Evolutionary conservation across 2,888 invertebrate species (phyloP).

Genomic region (Eurytoma adleriae): DNA sequence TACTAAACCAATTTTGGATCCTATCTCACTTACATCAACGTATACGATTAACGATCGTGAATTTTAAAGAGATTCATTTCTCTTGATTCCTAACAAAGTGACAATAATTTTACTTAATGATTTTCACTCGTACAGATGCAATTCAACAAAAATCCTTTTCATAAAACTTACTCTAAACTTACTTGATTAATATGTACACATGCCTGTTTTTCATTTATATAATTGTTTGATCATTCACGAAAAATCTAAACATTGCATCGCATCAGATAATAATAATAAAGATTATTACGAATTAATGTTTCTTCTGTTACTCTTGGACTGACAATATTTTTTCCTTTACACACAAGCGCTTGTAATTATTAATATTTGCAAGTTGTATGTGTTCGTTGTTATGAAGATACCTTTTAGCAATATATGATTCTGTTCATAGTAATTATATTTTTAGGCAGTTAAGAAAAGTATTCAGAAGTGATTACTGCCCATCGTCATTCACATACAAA

Average conservation of each 20-base stretch:
- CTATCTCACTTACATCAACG: slow-evolving; percentile 48
- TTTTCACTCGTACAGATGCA: slow-evolving; percentile 54
- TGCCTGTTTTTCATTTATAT: slow-evolving; percentile 50
- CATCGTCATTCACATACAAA: slow-evolving; percentile 43
- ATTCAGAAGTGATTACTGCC: slow-evolving; percentile 40
- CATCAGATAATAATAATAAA: slow-evolving; percentile 52
- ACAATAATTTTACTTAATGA: slow-evolving; percentile 50
- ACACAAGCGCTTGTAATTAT: slow-evolving; percentile 48
- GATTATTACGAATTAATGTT: slow-evolving; percentile 54
- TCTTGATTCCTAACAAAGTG: slow-evolving; percentile 51
- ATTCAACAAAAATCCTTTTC: slow-evolving; percentile 51
- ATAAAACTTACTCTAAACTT: slow-evolving; percentile 56
- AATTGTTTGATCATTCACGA: slow-evolving; percentile 57
- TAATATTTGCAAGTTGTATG: slow-evolving; percentile 49
- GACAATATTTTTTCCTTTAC: slow-evolving; percentile 50
- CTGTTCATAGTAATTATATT: slow-evolving; percentile 47
- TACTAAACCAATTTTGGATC: slow-evolving; percentile 56
- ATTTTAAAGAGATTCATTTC: slow-evolving; percentile 56
- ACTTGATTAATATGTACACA: slow-evolving; percentile 56
- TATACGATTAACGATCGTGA: slow-evolving; percentile 50
- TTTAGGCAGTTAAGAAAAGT: slow-evolving; percentile 51
- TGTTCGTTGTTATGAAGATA: slow-evolving; percentile 56
- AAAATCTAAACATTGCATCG: slow-evolving; percentile 48
- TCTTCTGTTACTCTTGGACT: slow-evolving; percentile 48
- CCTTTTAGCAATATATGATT: slow-evolving; percentile 53